phyloP scores from a whole-genome alignment of 1,140 invertebrate species.

The Bursaphelenchus mucronatus region DNA sequence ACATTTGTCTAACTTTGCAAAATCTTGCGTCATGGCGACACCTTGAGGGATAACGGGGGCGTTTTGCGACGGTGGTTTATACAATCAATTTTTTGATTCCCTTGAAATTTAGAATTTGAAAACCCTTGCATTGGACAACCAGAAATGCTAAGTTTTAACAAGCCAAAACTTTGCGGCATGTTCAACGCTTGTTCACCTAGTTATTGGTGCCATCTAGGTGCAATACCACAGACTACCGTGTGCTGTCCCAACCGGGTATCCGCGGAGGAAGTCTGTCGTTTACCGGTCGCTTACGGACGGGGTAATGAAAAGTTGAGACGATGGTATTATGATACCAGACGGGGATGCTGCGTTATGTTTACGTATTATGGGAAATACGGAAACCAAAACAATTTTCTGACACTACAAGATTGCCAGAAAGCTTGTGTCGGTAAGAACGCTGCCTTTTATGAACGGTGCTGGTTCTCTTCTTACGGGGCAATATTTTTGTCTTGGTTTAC shows the following conservation, averaged over 20 bases:
- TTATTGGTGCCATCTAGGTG: slow-evolving; percentile 57
- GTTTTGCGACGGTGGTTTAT: no score
- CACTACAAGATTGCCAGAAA: slow-evolving; percentile 34
- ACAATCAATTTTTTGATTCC: neutral
- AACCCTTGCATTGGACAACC: slow-evolving; percentile 47
- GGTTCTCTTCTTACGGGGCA: no score
- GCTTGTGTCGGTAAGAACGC: slow-evolving; percentile 37
- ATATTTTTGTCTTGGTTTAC: no score
- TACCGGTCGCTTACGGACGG: slow-evolving; percentile 39
- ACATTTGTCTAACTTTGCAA: slow-evolving; percentile 6
- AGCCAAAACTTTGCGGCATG: slow-evolving; percentile 48
- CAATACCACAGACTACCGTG: slow-evolving; percentile 48
- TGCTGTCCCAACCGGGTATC: slow-evolving; percentile 53
- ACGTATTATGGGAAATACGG: slow-evolving; percentile 42
- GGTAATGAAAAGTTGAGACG: slow-evolving; percentile 36
- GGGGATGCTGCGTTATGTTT: slow-evolving; percentile 39
- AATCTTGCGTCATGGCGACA: neutral
- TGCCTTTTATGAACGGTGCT: no score
- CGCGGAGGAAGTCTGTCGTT: slow-evolving; percentile 28
- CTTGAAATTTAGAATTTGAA: slow-evolving; percentile 43
- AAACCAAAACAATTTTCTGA: slow-evolving; percentile 53
- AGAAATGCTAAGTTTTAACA: slow-evolving; percentile 34
- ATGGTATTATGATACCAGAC: slow-evolving; percentile 41
- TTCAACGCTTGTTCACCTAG: slow-evolving; percentile 44
- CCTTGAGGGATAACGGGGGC: neutral